Percentiles rank a stretch among this genome's conserved stretches.
Conservation (phyloP, 2,113 vertebrate species). For the Carassius gibelio region DNA sequence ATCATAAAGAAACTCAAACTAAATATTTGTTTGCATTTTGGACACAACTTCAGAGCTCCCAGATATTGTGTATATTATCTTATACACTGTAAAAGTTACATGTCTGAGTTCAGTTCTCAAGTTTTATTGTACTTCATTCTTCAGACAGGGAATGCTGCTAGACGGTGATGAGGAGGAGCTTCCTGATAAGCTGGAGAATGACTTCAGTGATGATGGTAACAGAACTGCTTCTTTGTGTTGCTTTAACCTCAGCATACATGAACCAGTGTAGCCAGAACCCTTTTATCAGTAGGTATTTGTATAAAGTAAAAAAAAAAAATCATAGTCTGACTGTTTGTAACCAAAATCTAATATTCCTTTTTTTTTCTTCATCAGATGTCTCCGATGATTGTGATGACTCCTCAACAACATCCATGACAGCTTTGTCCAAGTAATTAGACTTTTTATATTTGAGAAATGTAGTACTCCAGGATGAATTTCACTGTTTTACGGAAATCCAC, state of each 20-base stretch:
- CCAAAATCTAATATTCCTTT: slow-evolving; percentile 13
- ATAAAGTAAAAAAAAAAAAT: neutral
- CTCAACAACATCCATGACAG: slow-evolving; percentile 62
- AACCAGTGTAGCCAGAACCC: neutral
- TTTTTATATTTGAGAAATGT: slow-evolving; percentile 15
- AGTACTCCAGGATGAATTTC: neutral
- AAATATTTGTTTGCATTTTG: neutral
- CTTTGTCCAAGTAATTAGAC: slow-evolving; percentile 73
- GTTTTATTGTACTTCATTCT: neutral
- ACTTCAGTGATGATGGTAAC: slow-evolving; percentile 69
- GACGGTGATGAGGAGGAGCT: slow-evolving; percentile 79
- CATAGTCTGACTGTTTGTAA: slow-evolving; percentile 55
- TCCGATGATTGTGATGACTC: slow-evolving; percentile 68
- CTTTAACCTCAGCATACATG: neutral
- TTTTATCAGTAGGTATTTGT: neutral
- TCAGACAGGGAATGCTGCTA: neutral
- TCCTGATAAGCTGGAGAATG: slow-evolving; percentile 78
- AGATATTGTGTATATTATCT: neutral
- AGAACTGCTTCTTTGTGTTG: neutral
- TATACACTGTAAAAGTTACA: neutral
- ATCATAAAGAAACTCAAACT: neutral
- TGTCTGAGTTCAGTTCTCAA: neutral
- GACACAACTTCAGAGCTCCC: too few relatives aligned
- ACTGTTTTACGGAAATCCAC: neutral
- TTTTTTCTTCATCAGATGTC: slow-evolving; percentile 72